Conservation (phyloP, 2,113 vertebrate genomes). For the Pituophis catenifer region DNA sequence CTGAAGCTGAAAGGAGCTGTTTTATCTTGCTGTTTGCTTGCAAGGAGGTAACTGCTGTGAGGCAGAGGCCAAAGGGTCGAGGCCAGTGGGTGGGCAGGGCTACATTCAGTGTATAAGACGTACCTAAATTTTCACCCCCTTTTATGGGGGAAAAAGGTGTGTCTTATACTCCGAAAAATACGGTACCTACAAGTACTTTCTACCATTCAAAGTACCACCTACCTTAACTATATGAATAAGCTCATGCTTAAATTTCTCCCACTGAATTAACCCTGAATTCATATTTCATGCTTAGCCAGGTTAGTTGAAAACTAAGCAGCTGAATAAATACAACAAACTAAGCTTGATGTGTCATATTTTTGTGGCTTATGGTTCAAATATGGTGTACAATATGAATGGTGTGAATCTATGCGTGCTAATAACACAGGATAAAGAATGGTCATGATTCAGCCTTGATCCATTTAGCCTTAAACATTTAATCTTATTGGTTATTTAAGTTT, state of each 20-base stretch:
- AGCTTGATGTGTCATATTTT: background rate
- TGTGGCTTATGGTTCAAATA: background rate
- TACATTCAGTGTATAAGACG: too few species aligned
- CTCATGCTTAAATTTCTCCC: background rate
- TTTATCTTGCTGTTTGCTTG: too few species aligned
- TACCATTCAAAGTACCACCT: background rate
- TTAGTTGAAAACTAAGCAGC: background rate
- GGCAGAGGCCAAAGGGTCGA: too few species aligned
- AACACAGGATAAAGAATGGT: background rate
- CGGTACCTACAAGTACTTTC: background rate
- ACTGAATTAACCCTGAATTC: background rate
- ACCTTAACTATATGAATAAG: background rate
- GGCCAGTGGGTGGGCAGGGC: too few species aligned
- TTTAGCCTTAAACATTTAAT: background rate
- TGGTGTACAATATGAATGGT: background rate
- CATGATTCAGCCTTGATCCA: background rate
- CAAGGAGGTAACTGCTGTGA: too few species aligned
- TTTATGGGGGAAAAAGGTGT: too few species aligned
- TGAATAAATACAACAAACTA: background rate
- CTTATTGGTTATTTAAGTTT: background rate
- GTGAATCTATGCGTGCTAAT: background rate
- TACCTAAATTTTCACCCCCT: too few species aligned
- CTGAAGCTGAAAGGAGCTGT: too few species aligned
- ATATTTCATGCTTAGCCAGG: background rate
- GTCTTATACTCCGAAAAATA: too few species aligned